Percentiles rank a stretch among this genome's conserved stretches.
phyloP scores from a whole-genome alignment of 2,797 vertebrate genomes.

The Zalophus californianus region DNA sequence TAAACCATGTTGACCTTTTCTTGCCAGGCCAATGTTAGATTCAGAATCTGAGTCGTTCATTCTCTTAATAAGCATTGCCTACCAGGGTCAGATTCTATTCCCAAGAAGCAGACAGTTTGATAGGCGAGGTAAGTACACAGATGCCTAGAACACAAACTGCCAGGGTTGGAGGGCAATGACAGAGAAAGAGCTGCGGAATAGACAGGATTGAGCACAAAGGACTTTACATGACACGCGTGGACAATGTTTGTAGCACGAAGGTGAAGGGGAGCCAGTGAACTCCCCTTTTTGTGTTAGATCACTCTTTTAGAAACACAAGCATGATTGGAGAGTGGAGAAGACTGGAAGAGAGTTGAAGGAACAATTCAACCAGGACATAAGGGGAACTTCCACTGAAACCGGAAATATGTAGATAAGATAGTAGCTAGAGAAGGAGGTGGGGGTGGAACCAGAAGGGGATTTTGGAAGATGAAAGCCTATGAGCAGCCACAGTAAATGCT shows the following conservation, averaged over 20 bases:
- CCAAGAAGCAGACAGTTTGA: not conserved
- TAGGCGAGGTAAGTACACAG: not conserved
- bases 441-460: not conserved
- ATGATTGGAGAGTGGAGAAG: not conserved
- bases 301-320: not conserved
- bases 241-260: not conserved
- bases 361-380: not conserved
- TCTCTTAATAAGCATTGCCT: not conserved
- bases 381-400: not conserved
- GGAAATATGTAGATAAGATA: not conserved
- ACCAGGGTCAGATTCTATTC: not conserved
- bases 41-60: not conserved
- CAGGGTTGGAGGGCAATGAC: not conserved
- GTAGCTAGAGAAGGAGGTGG: not conserved
- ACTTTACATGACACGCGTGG: fast-evolving
- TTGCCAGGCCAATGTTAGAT: not conserved
- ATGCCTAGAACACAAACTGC: not conserved
- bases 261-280: not conserved
- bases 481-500: not conserved
- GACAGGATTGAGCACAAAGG: not conserved
- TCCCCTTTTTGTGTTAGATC: not conserved
- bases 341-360: not conserved
- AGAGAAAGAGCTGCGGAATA: not conserved
- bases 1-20: not conserved
- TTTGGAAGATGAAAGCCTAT: not conserved